These are phyloP conservation scores for Gasterosteus nipponicus DNA, from an alignment of 2,113 vertebrate genomes.

Conservation along the genomic window DNA sequence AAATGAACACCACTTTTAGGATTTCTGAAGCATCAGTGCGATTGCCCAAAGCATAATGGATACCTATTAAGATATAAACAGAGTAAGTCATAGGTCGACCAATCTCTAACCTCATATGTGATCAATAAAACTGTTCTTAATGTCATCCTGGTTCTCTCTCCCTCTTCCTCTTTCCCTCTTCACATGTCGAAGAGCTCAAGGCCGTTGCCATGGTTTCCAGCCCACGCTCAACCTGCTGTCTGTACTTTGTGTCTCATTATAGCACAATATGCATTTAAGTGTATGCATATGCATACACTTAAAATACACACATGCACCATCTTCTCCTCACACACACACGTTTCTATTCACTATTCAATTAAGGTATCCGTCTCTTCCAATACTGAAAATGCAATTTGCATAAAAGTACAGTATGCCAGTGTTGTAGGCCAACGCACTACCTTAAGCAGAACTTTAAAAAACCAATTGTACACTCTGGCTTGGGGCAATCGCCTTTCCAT, in stretches of 20 bases:
- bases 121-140: constrained; percentile 51
- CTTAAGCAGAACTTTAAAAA: constrained; percentile 58
- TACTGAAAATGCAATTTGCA: constrained; percentile 56
- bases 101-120: constrained; percentile 28
- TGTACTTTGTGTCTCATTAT: constrained; percentile 74
- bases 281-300: constrained; percentile 33
- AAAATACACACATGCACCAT: not conserved
- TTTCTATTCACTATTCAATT: constrained; percentile 57
- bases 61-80: not conserved
- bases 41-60: not conserved
- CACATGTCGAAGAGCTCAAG: constrained; percentile 59
- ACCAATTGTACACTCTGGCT: constrained; percentile 44
- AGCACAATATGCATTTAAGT: constrained; percentile 57
- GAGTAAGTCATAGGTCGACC: not conserved
- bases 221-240: constrained; percentile 74
- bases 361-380: constrained; percentile 40
- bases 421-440: constrained; percentile 48
- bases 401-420: constrained; percentile 52
- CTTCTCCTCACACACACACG: not conserved
- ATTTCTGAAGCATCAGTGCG: not conserved
- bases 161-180: constrained; percentile 29
- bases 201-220: constrained; percentile 73
- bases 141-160: constrained; percentile 32
- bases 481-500: constrained; percentile 47
- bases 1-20: not conserved